Evolutionary conservation across 1,140 invertebrate species (phyloP).

Genomic region (Macrobrachium rosenbergii): DNA sequence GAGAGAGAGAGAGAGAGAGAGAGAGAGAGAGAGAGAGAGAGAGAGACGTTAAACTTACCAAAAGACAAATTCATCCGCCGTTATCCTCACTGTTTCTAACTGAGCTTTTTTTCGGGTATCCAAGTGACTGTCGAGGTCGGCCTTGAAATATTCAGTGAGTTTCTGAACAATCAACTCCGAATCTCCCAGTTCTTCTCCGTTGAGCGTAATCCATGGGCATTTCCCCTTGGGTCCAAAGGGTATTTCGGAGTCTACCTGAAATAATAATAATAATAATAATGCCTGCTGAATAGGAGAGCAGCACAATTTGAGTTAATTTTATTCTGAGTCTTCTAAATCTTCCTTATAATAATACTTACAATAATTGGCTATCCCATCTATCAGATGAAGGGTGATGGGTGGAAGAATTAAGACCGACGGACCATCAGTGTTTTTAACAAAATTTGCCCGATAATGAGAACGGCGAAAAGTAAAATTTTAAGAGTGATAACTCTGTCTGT

Average conservation of each 20-base stretch:
- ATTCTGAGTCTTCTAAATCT: too few relatives aligned
- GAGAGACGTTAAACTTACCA: not conserved
- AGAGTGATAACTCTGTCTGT: too few relatives aligned
- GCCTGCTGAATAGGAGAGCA: too few relatives aligned
- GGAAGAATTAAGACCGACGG: too few relatives aligned
- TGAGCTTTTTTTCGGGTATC: conserved; percentile 18
- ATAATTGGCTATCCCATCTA: too few relatives aligned
- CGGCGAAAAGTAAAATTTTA: too few relatives aligned
- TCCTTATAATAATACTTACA: too few relatives aligned
- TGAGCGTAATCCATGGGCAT: conserved; percentile 72
- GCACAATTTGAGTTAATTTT: too few relatives aligned
- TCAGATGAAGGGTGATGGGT: too few relatives aligned
- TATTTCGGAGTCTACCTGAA: conserved; percentile 67
- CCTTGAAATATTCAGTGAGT: conserved; percentile 66
- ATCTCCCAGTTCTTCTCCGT: conserved; percentile 71
- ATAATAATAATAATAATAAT: not conserved
- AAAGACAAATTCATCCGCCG: conserved; percentile 55
- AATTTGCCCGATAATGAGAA: too few relatives aligned
- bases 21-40: not conserved
- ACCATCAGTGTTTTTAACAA: too few relatives aligned
- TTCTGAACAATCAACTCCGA: conserved; percentile 72
- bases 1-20: too few relatives aligned
- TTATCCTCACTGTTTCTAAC: conserved; percentile 41
- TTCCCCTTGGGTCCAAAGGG: conserved; percentile 69
- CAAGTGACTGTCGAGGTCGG: conserved; percentile 39